A percentile compares a stretch with the other conserved stretches of the same genome.
phyloP scores from a whole-genome alignment of 2,888 invertebrate species.

The Petrophora chlorosata region DNA sequence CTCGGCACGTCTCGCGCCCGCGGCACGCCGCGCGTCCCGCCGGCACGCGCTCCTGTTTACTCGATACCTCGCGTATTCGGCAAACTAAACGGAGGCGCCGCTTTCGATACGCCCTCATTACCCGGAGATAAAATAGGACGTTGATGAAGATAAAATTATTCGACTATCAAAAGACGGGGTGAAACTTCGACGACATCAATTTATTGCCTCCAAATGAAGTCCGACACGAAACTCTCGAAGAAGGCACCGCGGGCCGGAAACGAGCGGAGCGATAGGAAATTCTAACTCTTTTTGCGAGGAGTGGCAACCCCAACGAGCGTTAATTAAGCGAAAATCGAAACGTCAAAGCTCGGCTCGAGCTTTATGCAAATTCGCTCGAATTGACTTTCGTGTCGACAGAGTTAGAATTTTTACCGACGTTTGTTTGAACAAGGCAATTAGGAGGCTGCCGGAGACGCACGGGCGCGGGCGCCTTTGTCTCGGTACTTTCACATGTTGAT shows the following conservation, averaged over 20 bases:
- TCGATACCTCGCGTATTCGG: slow-evolving; percentile 26
- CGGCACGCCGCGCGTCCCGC: slow-evolving; percentile 20
- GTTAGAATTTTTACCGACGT: slow-evolving; percentile 72
- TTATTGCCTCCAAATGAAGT: slow-evolving; percentile 68
- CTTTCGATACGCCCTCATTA: slow-evolving; percentile 56
- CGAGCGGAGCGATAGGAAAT: slow-evolving; percentile 61
- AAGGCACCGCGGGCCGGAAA: slow-evolving; percentile 62
- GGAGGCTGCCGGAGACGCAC: slow-evolving; percentile 51
- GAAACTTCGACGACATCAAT: slow-evolving; percentile 69
- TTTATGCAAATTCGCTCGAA: slow-evolving; percentile 79
- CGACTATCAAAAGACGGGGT: slow-evolving; percentile 69
- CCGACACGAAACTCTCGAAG: slow-evolving; percentile 55
- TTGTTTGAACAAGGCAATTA: slow-evolving; percentile 76
- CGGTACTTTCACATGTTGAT: slow-evolving; percentile 25
- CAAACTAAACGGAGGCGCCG: slow-evolving; percentile 30
- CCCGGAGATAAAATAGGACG: slow-evolving; percentile 56
- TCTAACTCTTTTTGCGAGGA: slow-evolving; percentile 69
- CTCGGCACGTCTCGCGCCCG: slow-evolving; percentile 43
- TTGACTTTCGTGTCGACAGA: slow-evolving; percentile 72
- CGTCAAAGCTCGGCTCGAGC: slow-evolving; percentile 74
- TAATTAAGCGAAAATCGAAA: slow-evolving; percentile 83
- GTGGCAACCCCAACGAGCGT: slow-evolving; percentile 62
- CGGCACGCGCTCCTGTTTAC: slow-evolving; percentile 29
- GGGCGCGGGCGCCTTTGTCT: slow-evolving; percentile 35
- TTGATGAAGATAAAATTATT: slow-evolving; percentile 74